These are phyloP conservation scores for Drosophila cardini DNA, from an alignment of 1,140 invertebrate species.

Conservation along the genomic window DNA sequence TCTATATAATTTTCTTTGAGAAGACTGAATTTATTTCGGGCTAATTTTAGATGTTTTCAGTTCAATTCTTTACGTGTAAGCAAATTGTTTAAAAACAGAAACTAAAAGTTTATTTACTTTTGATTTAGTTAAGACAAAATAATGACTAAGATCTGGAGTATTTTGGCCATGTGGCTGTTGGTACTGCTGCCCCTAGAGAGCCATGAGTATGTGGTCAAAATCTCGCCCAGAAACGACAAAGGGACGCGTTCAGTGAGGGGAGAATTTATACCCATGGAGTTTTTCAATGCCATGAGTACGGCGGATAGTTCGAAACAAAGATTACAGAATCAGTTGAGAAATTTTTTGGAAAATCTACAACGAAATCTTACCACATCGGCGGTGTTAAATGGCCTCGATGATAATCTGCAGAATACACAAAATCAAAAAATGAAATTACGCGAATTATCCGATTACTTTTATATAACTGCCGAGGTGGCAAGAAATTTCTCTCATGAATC, in stretches of 20 bases:
- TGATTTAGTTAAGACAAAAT: neutral
- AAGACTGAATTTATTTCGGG: slow-evolving; percentile 15
- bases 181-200: neutral
- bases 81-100: neutral
- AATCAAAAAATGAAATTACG: slow-evolving; percentile 43
- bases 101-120: neutral
- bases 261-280: slow-evolving; percentile 60
- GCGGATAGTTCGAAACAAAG: slow-evolving; percentile 56
- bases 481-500: slow-evolving; percentile 49
- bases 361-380: slow-evolving; percentile 70
- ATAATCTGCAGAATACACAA: slow-evolving; percentile 18
- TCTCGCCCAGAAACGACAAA: slow-evolving; percentile 2
- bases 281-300: slow-evolving; percentile 47
- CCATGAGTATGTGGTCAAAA: neutral
- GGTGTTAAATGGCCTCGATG: slow-evolving; percentile 42
- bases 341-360: slow-evolving; percentile 73
- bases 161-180: slow-evolving; percentile 6
- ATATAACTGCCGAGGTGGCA: slow-evolving; percentile 40
- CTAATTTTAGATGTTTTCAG: slow-evolving; percentile 30
- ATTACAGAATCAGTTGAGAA: slow-evolving; percentile 56
- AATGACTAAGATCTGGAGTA: slow-evolving; percentile 6
- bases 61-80: slow-evolving; percentile 1
- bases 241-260: slow-evolving; percentile 27
- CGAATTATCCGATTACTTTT: slow-evolving; percentile 59
- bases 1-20: neutral